phyloP scores from a whole-genome alignment of 2,113 vertebrate species.

The Uropsilus gracilis region DNA sequence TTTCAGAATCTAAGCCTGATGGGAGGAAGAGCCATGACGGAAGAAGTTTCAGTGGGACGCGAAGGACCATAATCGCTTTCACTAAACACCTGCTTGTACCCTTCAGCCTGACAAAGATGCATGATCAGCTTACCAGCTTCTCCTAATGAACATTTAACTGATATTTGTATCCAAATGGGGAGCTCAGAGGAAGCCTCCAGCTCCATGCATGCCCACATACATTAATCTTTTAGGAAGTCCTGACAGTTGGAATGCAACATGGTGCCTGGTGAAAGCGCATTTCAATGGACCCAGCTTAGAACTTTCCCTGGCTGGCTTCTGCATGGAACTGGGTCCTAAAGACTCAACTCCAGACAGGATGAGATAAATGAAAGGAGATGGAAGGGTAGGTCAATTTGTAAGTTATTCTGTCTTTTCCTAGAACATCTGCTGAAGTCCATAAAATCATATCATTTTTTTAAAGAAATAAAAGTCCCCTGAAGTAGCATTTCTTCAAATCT shows the following conservation, averaged over 20 bases:
- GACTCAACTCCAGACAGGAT: neutral
- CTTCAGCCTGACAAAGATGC: neutral
- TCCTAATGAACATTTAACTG: neutral
- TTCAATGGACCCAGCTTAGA: neutral
- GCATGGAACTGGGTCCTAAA: neutral
- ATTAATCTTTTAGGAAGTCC: conserved; percentile 36
- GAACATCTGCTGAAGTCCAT: neutral
- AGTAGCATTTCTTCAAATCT: neutral
- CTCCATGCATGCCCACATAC: neutral
- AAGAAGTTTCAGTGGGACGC: neutral
- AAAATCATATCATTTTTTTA: neutral
- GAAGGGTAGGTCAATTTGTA: neutral
- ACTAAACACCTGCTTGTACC: neutral
- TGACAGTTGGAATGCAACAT: neutral
- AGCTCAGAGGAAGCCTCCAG: neutral
- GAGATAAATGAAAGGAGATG: neutral
- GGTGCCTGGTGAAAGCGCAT: neutral
- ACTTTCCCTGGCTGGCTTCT: conserved; percentile 11
- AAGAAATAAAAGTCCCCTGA: neutral
- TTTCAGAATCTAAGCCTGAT: neutral
- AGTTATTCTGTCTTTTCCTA: neutral
- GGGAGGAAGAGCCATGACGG: neutral
- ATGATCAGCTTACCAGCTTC: neutral
- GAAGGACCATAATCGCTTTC: no score
- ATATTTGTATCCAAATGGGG: neutral